These are phyloP conservation scores for Dryobates pubescens DNA, from an alignment of 2,797 vertebrate species.

Conservation along the genomic window DNA sequence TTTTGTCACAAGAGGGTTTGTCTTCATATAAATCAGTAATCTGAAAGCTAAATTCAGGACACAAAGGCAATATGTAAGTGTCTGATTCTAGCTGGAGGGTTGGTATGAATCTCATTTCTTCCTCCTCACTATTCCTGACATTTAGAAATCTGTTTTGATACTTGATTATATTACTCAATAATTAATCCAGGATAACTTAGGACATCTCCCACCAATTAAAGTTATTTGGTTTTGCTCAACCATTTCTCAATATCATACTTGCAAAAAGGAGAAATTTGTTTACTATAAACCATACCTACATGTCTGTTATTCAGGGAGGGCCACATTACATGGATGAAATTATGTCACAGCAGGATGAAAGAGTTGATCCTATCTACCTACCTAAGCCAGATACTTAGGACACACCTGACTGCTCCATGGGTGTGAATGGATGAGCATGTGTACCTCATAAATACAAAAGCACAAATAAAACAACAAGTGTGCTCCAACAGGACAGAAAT, in stretches of 20 bases:
- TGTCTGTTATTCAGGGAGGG: neutral
- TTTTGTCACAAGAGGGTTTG: neutral
- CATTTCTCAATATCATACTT: neutral
- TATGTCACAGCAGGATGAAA: neutral
- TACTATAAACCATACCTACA: neutral
- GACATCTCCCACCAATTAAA: neutral
- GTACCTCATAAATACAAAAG: neutral
- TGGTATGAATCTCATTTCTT: neutral
- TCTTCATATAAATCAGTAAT: neutral
- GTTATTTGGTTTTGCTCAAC: neutral
- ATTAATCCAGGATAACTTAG: slow-evolving; percentile 15
- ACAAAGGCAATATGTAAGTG: neutral
- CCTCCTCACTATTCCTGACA: neutral
- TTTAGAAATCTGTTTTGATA: slow-evolving; percentile 12
- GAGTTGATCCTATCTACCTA: neutral
- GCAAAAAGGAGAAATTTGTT: neutral
- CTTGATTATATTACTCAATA: slow-evolving; percentile 3
- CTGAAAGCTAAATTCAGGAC: neutral
- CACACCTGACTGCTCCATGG: neutral
- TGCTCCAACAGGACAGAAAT: neutral
- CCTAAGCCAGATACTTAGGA: neutral
- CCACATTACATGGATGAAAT: neutral
- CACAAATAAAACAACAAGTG: neutral
- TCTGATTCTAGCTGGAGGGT: neutral
- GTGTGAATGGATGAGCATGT: neutral